Percentiles rank a stretch among this genome's conserved stretches.
Evolutionary conservation across 1,140 invertebrate genomes (phyloP).

Genomic region (Pteromalus puparum): DNA sequence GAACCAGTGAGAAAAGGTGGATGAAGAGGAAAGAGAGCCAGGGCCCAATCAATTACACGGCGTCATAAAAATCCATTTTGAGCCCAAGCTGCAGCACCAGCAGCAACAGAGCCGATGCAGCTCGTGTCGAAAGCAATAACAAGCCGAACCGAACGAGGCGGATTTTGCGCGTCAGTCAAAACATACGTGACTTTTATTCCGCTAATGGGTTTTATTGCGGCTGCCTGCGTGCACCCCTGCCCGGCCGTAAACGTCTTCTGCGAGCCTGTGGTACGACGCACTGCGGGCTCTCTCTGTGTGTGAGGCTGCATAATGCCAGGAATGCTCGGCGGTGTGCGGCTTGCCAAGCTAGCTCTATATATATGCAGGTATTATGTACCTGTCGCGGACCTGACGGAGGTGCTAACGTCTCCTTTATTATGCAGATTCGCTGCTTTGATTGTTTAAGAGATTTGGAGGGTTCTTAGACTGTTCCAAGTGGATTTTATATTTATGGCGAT

Average conservation of each 20-base stretch:
- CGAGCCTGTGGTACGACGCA: background rate
- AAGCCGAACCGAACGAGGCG: conserved; percentile 37
- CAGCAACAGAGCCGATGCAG: background rate
- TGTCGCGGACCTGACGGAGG: background rate
- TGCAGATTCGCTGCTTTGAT: background rate
- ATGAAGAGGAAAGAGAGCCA: conserved; percentile 2
- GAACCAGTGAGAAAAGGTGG: conserved; percentile 17
- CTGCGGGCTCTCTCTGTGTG: background rate
- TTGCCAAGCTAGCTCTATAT: background rate
- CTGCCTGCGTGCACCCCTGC: background rate
- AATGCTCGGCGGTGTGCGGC: background rate
- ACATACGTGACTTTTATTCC: conserved; percentile 59
- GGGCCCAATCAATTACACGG: conserved; percentile 46
- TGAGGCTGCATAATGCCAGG: conserved; percentile 2
- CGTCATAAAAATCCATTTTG: conserved; percentile 51
- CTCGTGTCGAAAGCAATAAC: conserved; percentile 53
- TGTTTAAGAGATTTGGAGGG: background rate
- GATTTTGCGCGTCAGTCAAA: conserved; percentile 58
- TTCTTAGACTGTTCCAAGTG: no score
- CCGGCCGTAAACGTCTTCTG: conserved; percentile 1
- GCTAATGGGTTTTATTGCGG: conserved; percentile 49
- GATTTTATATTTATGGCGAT: no score
- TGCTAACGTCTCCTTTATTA: conserved; percentile 23
- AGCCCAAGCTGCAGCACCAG: background rate
- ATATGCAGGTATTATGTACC: background rate